These are phyloP conservation scores for Exocentrus adspersus DNA, from an alignment of 2,888 invertebrate species.

Conservation along the genomic window DNA sequence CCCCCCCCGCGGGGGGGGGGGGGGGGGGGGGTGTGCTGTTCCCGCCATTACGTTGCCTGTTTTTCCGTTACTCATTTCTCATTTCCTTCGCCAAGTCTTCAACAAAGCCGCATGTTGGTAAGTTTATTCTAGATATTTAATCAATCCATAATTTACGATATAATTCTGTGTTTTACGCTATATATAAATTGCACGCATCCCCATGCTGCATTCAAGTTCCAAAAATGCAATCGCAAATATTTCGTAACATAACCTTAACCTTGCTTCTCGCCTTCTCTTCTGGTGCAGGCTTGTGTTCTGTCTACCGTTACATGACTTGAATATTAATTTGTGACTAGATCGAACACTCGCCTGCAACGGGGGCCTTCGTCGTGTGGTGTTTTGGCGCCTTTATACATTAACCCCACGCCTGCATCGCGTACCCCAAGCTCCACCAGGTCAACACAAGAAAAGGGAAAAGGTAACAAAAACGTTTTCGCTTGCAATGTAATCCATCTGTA, in stretches of 20 bases:
- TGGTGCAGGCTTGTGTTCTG: slow-evolving; percentile 60
- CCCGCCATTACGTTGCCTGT: slow-evolving; percentile 34
- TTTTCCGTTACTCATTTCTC: too few relatives aligned
- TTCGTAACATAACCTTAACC: slow-evolving; percentile 43
- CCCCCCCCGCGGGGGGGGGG: too few relatives aligned
- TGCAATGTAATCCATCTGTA: too few relatives aligned
- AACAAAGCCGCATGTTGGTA: slow-evolving; percentile 43
- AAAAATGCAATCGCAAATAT: slow-evolving; percentile 3
- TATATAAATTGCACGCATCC: too few relatives aligned
- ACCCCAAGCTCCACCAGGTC: too few relatives aligned
- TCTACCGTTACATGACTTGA: slow-evolving; percentile 58
- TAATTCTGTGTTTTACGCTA: too few relatives aligned
- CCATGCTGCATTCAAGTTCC: neutral
- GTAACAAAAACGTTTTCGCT: too few relatives aligned
- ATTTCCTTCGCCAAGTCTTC: slow-evolving; percentile 44
- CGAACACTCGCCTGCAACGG: slow-evolving; percentile 62
- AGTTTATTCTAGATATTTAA: too few relatives aligned
- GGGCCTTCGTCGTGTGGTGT: slow-evolving; percentile 40
- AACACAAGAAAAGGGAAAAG: too few relatives aligned
- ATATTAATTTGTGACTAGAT: slow-evolving; percentile 60
- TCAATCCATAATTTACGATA: too few relatives aligned
- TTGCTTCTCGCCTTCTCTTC: slow-evolving; percentile 41
- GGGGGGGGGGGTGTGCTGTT: too few relatives aligned
- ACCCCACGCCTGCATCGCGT: slow-evolving; percentile 5
- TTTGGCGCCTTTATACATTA: slow-evolving; percentile 9